Conservation (phyloP, 2,888 invertebrate genomes). For the Pheosia gnoma region DNA sequence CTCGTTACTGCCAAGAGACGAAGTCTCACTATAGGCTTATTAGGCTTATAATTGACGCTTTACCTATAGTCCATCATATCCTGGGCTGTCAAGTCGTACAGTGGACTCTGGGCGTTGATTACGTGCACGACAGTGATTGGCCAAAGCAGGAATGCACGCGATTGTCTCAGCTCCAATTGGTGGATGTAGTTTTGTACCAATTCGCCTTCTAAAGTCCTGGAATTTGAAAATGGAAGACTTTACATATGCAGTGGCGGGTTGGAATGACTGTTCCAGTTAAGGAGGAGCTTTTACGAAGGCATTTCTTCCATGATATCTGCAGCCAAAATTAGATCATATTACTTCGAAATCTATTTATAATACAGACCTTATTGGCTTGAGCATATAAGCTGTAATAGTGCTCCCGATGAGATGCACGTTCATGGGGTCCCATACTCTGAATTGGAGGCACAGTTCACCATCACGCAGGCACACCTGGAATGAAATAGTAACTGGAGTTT, state of each 20-base stretch:
- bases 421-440: slow-evolving; percentile 91
- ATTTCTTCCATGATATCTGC: background rate
- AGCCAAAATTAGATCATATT: background rate
- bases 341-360: background rate
- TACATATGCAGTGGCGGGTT: too few relatives aligned
- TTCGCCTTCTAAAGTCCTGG: slow-evolving; percentile 87
- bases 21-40: too few relatives aligned
- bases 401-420: slow-evolving; percentile 92
- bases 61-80: slow-evolving; percentile 88
- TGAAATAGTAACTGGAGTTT: background rate
- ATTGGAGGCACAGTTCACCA: slow-evolving; percentile 90
- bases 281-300: too few relatives aligned
- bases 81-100: slow-evolving; percentile 90
- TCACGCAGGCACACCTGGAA: slow-evolving; percentile 90
- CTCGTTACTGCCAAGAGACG: too few relatives aligned
- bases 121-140: slow-evolving; percentile 93
- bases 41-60: background rate
- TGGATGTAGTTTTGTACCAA: slow-evolving; percentile 89
- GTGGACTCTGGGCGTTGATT: slow-evolving; percentile 90
- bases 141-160: slow-evolving; percentile 92
- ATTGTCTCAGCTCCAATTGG: slow-evolving; percentile 86
- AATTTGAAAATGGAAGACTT: background rate
- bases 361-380: slow-evolving; percentile 77
- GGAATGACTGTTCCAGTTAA: background rate
- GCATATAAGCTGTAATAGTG: slow-evolving; percentile 87